Evolutionary conservation across 2,888 invertebrate genomes (phyloP).

Genomic region (Alloscopus bannaensis): DNA sequence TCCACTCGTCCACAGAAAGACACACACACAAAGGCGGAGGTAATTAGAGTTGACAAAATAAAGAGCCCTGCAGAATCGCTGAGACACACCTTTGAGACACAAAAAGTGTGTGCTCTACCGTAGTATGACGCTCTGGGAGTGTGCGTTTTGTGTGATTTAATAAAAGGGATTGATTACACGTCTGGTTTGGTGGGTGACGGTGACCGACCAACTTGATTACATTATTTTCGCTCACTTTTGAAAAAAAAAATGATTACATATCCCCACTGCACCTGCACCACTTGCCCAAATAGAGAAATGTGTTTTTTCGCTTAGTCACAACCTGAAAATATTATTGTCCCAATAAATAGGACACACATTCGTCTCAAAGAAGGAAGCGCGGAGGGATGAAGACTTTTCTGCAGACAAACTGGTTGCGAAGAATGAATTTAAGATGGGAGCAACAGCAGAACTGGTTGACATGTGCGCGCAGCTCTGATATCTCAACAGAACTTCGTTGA

Average conservation of each 20-base stretch:
- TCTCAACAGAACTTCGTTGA: no score
- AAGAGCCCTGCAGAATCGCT: neutral
- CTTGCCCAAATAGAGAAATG: slow-evolving; percentile 16
- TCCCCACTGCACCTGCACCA: neutral
- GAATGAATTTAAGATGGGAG: neutral
- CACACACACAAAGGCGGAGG: neutral
- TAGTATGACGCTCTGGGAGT: neutral
- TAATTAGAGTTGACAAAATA: slow-evolving; percentile 44
- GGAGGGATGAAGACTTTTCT: neutral
- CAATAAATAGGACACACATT: slow-evolving; percentile 55
- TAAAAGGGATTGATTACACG: slow-evolving; percentile 7
- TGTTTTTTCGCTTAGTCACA: no score
- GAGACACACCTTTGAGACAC: slow-evolving; percentile 34
- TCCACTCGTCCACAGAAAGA: neutral
- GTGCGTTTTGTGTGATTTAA: slow-evolving; percentile 19
- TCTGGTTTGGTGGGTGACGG: slow-evolving; percentile 11
- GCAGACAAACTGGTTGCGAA: neutral
- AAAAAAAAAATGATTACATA: no score
- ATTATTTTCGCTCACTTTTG: neutral
- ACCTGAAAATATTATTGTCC: slow-evolving; percentile 40
- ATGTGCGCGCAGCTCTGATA: no score
- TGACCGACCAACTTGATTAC: slow-evolving; percentile 28
- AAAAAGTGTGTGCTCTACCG: no score
- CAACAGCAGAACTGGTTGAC: no score
- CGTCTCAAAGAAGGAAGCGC: neutral